Evolutionary conservation across 1,140 invertebrate genomes (phyloP).

Genomic region (Halotydeus destructor): DNA sequence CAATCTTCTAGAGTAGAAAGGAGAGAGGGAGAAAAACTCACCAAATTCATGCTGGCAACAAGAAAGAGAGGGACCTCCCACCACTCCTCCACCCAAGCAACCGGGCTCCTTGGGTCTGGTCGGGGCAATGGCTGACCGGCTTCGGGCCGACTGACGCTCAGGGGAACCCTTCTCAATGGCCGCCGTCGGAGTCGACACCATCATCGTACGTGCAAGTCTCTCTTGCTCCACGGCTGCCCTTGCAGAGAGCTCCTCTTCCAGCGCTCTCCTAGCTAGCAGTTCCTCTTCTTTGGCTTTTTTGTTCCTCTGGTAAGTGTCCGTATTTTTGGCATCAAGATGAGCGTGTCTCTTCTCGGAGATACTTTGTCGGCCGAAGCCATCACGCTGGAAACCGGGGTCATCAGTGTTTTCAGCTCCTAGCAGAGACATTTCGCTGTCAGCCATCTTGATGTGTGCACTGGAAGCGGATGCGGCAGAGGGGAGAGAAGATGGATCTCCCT

Average conservation of each 20-base stretch:
- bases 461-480: neutral
- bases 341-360: constrained; percentile 94
- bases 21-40: no score
- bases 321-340: constrained; percentile 74
- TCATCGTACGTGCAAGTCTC: neutral
- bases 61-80: no score
- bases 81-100: neutral
- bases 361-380: constrained; percentile 79
- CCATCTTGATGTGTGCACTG: neutral
- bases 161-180: neutral
- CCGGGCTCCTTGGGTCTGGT: neutral
- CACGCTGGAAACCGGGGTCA: constrained; percentile 29
- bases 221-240: neutral
- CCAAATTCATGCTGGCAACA: no score
- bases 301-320: constrained; percentile 80
- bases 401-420: constrained; percentile 2
- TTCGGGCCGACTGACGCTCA: neutral
- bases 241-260: neutral
- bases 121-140: neutral
- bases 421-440: constrained; percentile 9
- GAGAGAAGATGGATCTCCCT: no score
- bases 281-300: constrained; percentile 40
- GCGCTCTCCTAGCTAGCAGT: constrained; percentile 2
- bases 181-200: neutral
- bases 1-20: no score